phyloP scores from a whole-genome alignment of 2,888 invertebrate species.

The Callinectes sapidus region DNA sequence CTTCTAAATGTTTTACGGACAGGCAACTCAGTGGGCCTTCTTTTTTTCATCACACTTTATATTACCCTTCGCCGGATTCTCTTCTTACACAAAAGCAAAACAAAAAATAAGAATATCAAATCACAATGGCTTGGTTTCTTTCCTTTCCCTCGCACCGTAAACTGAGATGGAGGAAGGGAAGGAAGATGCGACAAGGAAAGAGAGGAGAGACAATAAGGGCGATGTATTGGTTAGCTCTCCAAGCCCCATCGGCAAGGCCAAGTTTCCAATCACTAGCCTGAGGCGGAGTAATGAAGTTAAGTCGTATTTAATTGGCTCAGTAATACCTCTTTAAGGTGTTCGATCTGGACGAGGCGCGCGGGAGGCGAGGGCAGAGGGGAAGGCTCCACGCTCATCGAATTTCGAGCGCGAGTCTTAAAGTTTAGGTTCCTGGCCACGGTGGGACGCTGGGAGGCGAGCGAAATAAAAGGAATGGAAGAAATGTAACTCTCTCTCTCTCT shows the following conservation, averaged over 20 bases:
- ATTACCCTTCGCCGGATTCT: too few species aligned
- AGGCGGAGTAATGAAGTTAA: constrained; percentile 65
- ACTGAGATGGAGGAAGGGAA: not conserved
- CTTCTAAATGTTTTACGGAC: too few species aligned
- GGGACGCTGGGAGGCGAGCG: not conserved
- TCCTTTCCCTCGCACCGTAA: not conserved
- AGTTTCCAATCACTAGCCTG: constrained; percentile 46
- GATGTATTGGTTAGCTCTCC: constrained; percentile 27
- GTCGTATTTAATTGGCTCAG: constrained; percentile 65
- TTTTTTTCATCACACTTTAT: too few species aligned
- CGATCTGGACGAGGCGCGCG: not conserved
- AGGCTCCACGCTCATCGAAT: not conserved
- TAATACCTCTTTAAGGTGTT: constrained; percentile 59
- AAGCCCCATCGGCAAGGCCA: constrained; percentile 40
- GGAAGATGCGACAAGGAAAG: not conserved
- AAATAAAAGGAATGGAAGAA: not conserved
- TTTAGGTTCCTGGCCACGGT: not conserved
- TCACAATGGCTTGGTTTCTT: too few species aligned
- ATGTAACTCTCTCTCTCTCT: not conserved
- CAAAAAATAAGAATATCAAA: too few species aligned
- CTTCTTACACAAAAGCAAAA: too few species aligned
- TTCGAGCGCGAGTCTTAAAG: not conserved
- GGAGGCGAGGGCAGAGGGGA: not conserved
- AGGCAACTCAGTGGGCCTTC: too few species aligned
- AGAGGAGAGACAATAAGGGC: constrained; percentile 14